Conservation (phyloP, 1,140 invertebrate genomes). For the Lysiphlebus fabarum region DNA sequence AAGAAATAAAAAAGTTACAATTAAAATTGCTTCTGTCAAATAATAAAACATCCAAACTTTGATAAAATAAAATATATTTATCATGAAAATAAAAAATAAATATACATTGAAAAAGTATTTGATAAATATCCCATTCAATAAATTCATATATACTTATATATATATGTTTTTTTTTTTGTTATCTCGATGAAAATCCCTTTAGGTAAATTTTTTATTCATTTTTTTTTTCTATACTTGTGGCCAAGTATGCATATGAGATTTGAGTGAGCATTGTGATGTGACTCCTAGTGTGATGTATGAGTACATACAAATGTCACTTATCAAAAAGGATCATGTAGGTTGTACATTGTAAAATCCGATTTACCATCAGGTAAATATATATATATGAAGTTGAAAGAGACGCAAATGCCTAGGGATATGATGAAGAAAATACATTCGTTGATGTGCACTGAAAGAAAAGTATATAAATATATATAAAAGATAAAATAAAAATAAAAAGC, state of each 20-base stretch:
- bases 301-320: constrained; percentile 27
- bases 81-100: too few species aligned
- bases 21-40: too few species aligned
- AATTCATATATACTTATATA: background rate
- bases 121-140: too few species aligned
- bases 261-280: too few species aligned
- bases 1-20: too few species aligned
- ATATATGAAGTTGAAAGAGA: constrained; percentile 16
- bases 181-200: too few species aligned
- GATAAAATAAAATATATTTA: too few species aligned
- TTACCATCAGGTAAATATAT: constrained; percentile 23
- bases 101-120: too few species aligned
- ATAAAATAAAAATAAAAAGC: constrained; percentile 22
- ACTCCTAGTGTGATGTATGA: constrained; percentile 25
- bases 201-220: background rate
- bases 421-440: constrained; percentile 7
- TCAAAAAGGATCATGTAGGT: background rate
- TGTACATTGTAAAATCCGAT: constrained; percentile 25
- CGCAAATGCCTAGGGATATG: constrained; percentile 1
- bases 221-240: constrained; percentile 19
- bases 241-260: too few species aligned
- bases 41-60: too few species aligned
- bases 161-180: background rate
- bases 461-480: too few species aligned
- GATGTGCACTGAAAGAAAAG: constrained; percentile 8